Evolutionary conservation across 2,888 invertebrate genomes (phyloP).

Genomic region (Drosophila paracracens): DNA sequence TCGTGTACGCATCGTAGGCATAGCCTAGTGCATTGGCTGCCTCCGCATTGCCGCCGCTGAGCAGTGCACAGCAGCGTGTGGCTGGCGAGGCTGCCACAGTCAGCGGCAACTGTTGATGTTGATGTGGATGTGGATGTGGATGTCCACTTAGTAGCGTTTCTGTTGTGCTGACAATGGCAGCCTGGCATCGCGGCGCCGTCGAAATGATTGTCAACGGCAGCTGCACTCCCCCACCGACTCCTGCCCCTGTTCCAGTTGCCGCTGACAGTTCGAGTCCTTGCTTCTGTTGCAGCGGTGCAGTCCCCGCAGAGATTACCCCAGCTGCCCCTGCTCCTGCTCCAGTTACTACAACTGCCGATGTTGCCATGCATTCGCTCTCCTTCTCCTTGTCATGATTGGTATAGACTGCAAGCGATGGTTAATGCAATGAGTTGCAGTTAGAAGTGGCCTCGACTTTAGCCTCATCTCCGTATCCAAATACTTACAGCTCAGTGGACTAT

Average conservation of each 20-base stretch:
- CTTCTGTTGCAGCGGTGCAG: conserved; percentile 59
- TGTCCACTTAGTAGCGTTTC: conserved; percentile 77
- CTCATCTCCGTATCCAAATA: conserved; percentile 32
- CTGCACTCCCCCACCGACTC: conserved; percentile 59
- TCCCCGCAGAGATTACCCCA: conserved; percentile 34
- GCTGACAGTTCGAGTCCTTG: conserved; percentile 69
- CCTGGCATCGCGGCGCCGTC: conserved; percentile 82
- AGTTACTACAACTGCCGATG: conserved; percentile 58
- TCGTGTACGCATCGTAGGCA: conserved; percentile 76
- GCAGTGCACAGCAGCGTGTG: conserved; percentile 83
- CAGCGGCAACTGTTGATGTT: conserved; percentile 52
- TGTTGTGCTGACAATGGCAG: conserved; percentile 55
- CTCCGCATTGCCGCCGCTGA: conserved; percentile 63
- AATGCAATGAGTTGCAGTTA: conserved; percentile 1
- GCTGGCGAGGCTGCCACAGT: conserved; percentile 76
- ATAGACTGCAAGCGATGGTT: conserved; percentile 78
- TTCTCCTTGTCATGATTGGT: conserved; percentile 84
- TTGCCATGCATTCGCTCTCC: conserved; percentile 82
- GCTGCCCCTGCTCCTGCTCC: conserved; percentile 16
- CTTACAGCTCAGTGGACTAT: conserved; percentile 85
- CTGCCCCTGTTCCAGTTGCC: conserved; percentile 32
- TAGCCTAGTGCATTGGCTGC: conserved; percentile 63
- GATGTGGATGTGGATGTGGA: conserved; percentile 3
- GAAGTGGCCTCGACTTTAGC: background rate
- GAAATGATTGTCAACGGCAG: conserved; percentile 84